These are phyloP conservation scores for Marasmarcha lunaedactyla DNA, from an alignment of 2,888 invertebrate species.

Conservation along the genomic window DNA sequence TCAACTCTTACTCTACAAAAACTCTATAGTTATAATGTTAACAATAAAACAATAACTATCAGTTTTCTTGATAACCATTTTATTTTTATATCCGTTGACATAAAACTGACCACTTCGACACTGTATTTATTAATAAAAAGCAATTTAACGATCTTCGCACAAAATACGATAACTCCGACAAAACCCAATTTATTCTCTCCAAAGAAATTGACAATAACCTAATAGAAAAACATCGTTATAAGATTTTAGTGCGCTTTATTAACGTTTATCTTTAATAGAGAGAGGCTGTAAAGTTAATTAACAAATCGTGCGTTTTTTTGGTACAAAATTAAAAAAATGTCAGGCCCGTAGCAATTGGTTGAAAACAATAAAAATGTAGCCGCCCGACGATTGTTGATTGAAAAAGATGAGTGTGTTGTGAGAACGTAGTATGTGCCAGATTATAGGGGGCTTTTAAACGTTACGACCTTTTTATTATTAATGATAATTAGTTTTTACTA, in stretches of 20 bases:
- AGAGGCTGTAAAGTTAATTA: constrained; percentile 62
- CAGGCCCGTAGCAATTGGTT: constrained; percentile 40
- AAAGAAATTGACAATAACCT: constrained; percentile 32
- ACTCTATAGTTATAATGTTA: too few relatives aligned
- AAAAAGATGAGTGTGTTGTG: constrained; percentile 59
- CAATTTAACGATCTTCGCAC: too few relatives aligned
- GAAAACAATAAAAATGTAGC: constrained; percentile 65
- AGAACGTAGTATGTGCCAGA: constrained; percentile 42
- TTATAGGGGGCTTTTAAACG: constrained; percentile 37
- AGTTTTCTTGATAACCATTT: too few relatives aligned
- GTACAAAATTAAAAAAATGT: constrained; percentile 28
- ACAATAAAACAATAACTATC: too few relatives aligned
- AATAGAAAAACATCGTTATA: constrained; percentile 26
- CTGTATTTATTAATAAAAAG: too few relatives aligned
- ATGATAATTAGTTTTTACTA: constrained; percentile 3
- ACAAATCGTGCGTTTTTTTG: constrained; percentile 30
- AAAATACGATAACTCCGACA: constrained; percentile 21
- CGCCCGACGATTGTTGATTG: constrained; percentile 52
- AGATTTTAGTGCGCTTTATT: constrained; percentile 36
- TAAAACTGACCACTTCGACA: too few relatives aligned
- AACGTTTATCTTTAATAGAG: constrained; percentile 53
- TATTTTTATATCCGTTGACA: too few relatives aligned
- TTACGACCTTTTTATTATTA: constrained; percentile 18
- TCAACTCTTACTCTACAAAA: too few relatives aligned
- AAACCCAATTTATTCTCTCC: constrained; percentile 44